Evolutionary conservation across 1,140 invertebrate species (phyloP).

Genomic region (Diprion similis): DNA sequence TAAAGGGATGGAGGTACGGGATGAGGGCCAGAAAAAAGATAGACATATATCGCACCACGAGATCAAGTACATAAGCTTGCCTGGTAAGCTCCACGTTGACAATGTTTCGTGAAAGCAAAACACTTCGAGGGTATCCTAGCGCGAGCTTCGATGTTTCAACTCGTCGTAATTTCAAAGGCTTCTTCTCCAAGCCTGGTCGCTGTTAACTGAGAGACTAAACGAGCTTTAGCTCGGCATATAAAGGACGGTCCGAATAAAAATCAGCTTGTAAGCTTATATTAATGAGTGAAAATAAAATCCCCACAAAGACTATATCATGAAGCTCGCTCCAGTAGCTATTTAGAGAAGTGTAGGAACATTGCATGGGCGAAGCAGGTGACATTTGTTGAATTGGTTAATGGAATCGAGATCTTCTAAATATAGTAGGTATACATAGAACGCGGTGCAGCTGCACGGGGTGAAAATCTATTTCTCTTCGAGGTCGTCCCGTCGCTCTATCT

Average conservation of each 20-base stretch:
- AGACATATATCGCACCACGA: too few species aligned
- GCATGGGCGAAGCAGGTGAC: not conserved
- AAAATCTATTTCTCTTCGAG: constrained; percentile 6
- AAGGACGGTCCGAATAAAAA: too few species aligned
- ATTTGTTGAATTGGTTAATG: not conserved
- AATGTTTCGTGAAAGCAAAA: constrained; percentile 1
- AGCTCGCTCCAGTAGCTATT: too few species aligned
- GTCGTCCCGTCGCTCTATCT: not conserved
- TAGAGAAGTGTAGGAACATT: too few species aligned
- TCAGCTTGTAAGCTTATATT: too few species aligned
- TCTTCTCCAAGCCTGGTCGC: not conserved
- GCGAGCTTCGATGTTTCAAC: not conserved
- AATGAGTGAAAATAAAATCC: not conserved
- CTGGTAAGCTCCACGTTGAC: not conserved
- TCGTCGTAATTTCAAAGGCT: not conserved
- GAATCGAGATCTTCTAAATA: not conserved
- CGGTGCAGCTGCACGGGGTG: not conserved
- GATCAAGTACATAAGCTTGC: too few species aligned
- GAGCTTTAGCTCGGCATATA: too few species aligned
- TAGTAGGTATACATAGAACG: not conserved
- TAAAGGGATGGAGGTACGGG: too few species aligned
- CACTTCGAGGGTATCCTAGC: not conserved
- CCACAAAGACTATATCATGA: not conserved
- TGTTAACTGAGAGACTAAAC: too few species aligned
- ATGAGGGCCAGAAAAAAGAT: too few species aligned